These are phyloP conservation scores for Leptopilina boulardi DNA, from an alignment of 1,140 invertebrate species.

Conservation along the genomic window DNA sequence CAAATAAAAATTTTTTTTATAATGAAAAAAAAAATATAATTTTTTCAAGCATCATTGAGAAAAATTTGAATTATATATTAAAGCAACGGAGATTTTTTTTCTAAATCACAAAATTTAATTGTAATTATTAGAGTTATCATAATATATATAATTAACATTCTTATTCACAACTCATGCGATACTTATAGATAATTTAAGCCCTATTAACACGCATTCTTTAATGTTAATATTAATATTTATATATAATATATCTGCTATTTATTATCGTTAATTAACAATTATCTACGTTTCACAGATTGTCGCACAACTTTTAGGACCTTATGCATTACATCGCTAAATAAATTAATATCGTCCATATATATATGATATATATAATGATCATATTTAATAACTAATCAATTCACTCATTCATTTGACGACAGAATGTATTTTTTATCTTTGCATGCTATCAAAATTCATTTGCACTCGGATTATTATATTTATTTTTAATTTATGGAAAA, in stretches of 20 bases:
- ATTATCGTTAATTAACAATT: constrained; percentile 26
- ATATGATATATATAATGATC: constrained; percentile 4
- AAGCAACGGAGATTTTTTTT: neutral
- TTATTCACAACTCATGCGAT: constrained; percentile 11
- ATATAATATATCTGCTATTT: neutral
- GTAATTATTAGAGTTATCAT: neutral
- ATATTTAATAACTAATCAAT: neutral
- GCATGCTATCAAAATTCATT: neutral
- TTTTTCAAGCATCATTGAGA: constrained; percentile 4
- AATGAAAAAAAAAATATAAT: neutral
- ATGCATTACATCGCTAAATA: neutral
- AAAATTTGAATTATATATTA: neutral
- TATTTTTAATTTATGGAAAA: too few species aligned
- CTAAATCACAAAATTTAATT: neutral
- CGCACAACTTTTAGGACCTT: constrained; percentile 21
- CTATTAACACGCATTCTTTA: constrained; percentile 16
- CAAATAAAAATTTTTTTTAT: neutral
- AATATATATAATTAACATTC: neutral
- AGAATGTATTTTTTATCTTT: neutral
- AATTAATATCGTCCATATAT: neutral
- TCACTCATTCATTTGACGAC: neutral
- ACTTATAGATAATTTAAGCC: neutral
- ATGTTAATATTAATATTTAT: neutral
- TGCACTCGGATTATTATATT: too few species aligned
- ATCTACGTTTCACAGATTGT: constrained; percentile 27